Base-by-base conservation (phyloP, 2,113 vertebrate genomes). In the Eudyptes chrysolophus region DNA sequence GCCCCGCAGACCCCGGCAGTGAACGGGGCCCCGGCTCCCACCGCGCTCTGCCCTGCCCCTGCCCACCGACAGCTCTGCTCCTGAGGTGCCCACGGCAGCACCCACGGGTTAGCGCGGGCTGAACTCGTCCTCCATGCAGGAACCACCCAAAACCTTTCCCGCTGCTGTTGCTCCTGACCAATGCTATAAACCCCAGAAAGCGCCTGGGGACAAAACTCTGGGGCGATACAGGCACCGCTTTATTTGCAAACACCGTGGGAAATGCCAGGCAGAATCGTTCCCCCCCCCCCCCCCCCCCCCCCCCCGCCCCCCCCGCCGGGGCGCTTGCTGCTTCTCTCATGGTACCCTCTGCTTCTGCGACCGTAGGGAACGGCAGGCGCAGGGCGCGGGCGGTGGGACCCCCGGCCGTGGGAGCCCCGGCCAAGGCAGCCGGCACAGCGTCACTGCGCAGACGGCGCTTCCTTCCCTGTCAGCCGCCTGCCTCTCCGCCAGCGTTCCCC, bases 261-360 rank as follows among this genome's bases (percentile, higher is more conserved):
- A 66, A 40, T 11, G 8, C 11, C 7, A 13, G 40, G 61, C 61
- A 34, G n/a, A 27, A 8, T 14, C 14, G 24, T n/a, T 18, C 14
- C 26, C 9, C 11, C 2, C 42, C 11, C 2, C 42, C 36, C 38
- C 11, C 40, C 1, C 2, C 7, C n/a, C n/a, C 14, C 26, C 9
- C 11, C 2, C 42, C 11, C 2, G n/a, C 42, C 36, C 38, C 11
- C 40, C 1, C 2, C 7, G n/a, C n/a, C n/a, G n/a, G n/a, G 17
- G 29, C 3, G 1, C 19, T 5, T 8, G 9, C 27, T 32, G 57
- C 42, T 30, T n/a, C 55, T 21, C 13, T 34, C 7, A 3, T 10
- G 11, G 8, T 14, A 8, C 46, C 24, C 2, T 8, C 40, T 34
- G 22, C 22, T 21, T 16, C 68, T 2, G 10, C 25, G 12, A 4